phyloP scores from a whole-genome alignment of 2,888 invertebrate genomes.

The Dascillus cervinus region DNA sequence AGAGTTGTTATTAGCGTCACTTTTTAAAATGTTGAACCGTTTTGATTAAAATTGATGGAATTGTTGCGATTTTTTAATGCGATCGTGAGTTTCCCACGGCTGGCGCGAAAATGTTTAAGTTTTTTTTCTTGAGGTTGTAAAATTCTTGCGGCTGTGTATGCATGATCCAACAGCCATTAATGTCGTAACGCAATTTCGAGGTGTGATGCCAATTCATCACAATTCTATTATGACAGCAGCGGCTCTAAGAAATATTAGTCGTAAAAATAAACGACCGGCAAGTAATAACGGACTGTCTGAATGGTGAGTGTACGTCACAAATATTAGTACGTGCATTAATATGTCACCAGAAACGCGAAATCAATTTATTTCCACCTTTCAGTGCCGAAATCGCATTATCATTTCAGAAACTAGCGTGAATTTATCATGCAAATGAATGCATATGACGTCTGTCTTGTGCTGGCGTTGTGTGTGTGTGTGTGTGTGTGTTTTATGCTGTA shows the following conservation, averaged over 20 bases:
- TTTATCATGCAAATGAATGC: slow-evolving; percentile 43
- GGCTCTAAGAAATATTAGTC: slow-evolving; percentile 20
- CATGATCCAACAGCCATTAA: slow-evolving; percentile 34
- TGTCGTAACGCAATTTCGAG: slow-evolving; percentile 36
- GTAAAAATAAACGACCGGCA: slow-evolving; percentile 22
- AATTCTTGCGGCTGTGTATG: too few species aligned
- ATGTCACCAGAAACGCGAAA: slow-evolving; percentile 43
- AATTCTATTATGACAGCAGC: slow-evolving; percentile 32
- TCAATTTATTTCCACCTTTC: slow-evolving; percentile 44
- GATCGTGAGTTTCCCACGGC: too few species aligned
- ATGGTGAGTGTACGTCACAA: slow-evolving; percentile 31
- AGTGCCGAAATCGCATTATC: slow-evolving; percentile 39
- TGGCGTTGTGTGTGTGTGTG: too few species aligned
- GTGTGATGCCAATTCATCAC: slow-evolving; percentile 38
- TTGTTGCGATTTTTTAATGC: too few species aligned
- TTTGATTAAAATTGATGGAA: too few species aligned
- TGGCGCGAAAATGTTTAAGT: too few species aligned
- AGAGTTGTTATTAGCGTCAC: too few species aligned
- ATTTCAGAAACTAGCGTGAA: slow-evolving; percentile 35
- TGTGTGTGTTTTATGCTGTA: too few species aligned
- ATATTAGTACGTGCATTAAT: slow-evolving; percentile 44
- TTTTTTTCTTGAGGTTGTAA: too few species aligned
- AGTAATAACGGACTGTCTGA: slow-evolving; percentile 26
- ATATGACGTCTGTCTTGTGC: slow-evolving; percentile 32
- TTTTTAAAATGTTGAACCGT: too few species aligned